Conservation (phyloP, 2,797 vertebrate species). For the Rhinatrema bivittatum region DNA sequence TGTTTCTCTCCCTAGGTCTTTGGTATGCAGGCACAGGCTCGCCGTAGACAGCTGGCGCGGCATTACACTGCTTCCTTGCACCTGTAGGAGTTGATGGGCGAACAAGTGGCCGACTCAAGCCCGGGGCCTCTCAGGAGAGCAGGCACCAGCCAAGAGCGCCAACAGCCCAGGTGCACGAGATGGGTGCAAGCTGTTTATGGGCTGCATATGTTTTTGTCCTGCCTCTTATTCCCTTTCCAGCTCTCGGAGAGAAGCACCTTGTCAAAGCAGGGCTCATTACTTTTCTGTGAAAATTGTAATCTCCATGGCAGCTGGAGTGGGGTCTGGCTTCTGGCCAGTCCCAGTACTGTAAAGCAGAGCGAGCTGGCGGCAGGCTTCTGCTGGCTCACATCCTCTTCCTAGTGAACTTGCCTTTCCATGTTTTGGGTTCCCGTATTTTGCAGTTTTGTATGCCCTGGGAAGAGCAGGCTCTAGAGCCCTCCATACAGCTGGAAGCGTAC, state of each 20-base stretch:
- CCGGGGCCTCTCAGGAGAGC: neutral
- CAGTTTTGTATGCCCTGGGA: too few species aligned
- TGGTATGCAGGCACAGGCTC: constrained; percentile 19
- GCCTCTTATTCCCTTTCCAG: neutral
- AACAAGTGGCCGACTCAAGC: constrained; percentile 14
- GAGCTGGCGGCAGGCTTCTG: neutral
- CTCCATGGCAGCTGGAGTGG: constrained; percentile 5
- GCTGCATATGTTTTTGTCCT: neutral
- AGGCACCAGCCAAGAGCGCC: neutral
- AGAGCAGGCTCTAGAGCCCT: too few species aligned
- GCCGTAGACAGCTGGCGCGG: too few species aligned
- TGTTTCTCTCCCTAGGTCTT: constrained; percentile 16
- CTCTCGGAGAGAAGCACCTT: neutral
- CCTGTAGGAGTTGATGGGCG: constrained; percentile 5
- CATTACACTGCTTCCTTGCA: constrained; percentile 9
- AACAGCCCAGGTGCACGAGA: constrained; percentile 12
- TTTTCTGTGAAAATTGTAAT: neutral
- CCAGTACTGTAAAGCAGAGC: neutral
- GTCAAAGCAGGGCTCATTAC: neutral
- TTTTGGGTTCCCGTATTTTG: too few species aligned
- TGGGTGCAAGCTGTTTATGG: neutral
- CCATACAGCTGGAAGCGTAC: too few species aligned
- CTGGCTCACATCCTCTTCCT: neutral
- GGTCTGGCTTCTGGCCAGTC: constrained; percentile 1
- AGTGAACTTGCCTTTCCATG: neutral